phyloP scores from a whole-genome alignment of 2,113 vertebrate genomes.

The Macheiramphus alcinus region DNA sequence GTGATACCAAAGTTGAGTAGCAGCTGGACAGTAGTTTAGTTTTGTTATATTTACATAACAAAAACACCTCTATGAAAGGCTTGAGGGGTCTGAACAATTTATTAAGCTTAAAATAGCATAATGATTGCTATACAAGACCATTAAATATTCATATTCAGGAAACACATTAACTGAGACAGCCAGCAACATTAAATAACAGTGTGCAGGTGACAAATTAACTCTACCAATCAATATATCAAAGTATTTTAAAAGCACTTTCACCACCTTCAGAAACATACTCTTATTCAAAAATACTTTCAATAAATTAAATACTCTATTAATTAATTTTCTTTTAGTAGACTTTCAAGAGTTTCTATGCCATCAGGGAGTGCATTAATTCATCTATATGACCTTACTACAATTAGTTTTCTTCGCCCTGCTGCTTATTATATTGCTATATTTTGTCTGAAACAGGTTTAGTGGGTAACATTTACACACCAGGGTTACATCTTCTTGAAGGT shows the following conservation, averaged over 20 bases:
- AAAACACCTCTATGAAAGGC: neutral
- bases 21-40: neutral
- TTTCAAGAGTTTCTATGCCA: neutral
- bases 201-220: slow-evolving; percentile 42
- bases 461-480: neutral
- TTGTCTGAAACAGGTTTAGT: neutral
- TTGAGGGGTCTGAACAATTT: slow-evolving; percentile 3
- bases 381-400: neutral
- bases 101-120: slow-evolving; percentile 33
- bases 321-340: slow-evolving; percentile 15
- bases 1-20: neutral
- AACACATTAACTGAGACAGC: slow-evolving; percentile 38
- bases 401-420: neutral
- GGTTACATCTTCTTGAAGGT: neutral
- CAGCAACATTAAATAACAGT: slow-evolving; percentile 55
- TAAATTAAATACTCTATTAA: slow-evolving; percentile 19
- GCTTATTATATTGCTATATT: neutral
- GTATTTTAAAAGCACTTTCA: slow-evolving; percentile 45
- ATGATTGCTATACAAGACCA: neutral
- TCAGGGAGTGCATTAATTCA: neutral
- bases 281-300: slow-evolving; percentile 1
- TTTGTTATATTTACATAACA: neutral
- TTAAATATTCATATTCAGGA: slow-evolving; percentile 44
- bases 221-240: slow-evolving; percentile 49
- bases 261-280: neutral